These are phyloP conservation scores for Bilobella aurantiaca DNA, from an alignment of 1,140 invertebrate species.

Conservation along the genomic window DNA sequence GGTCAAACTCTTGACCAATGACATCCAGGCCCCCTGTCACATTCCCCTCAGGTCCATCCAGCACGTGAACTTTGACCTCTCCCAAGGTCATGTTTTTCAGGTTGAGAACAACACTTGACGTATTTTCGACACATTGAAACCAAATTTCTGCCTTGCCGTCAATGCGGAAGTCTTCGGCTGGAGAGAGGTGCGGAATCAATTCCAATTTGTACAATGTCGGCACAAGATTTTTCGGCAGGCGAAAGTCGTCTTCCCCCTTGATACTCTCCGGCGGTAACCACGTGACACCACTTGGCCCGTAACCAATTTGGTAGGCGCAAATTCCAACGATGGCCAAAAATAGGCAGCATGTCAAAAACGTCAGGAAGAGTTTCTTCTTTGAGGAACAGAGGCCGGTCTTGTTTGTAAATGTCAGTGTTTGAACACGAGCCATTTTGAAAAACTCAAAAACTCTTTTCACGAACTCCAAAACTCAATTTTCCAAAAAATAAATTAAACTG, in stretches of 20 bases:
- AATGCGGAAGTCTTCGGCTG: constrained; percentile 61
- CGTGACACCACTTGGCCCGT: background rate
- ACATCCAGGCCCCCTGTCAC: background rate
- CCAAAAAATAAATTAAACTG: no score
- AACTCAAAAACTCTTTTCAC: background rate
- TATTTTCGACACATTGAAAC: constrained; percentile 53
- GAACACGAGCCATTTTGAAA: background rate
- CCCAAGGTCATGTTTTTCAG: constrained; percentile 54
- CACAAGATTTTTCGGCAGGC: constrained; percentile 52
- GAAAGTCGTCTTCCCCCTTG: constrained; percentile 36
- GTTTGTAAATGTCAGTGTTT: background rate
- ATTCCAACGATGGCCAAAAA: background rate
- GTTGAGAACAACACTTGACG: constrained; percentile 63
- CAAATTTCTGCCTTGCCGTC: constrained; percentile 57
- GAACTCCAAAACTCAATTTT: no score
- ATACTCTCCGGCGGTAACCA: background rate
- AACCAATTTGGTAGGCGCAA: background rate
- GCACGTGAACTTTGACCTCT: constrained; percentile 37
- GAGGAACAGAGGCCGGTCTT: background rate
- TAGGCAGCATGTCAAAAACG: background rate
- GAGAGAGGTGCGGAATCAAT: constrained; percentile 54
- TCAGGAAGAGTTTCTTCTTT: background rate
- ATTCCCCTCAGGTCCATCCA: background rate
- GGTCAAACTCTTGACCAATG: constrained; percentile 15
- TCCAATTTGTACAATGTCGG: constrained; percentile 57